Conservation (phyloP, 2,113 vertebrate genomes). For the Seriola dumerili region DNA sequence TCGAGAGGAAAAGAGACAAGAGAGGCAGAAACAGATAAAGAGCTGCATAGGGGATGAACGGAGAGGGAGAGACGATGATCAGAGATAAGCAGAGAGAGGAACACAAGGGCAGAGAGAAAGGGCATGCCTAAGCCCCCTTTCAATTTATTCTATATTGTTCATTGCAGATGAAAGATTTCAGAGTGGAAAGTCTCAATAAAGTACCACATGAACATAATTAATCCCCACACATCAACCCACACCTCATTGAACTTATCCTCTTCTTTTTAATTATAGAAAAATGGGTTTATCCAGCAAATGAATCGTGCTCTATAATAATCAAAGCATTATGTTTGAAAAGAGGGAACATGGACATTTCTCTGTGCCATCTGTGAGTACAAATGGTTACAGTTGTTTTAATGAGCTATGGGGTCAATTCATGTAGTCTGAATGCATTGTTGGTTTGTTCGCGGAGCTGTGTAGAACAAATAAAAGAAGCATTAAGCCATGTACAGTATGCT, state of each 20-base stretch:
- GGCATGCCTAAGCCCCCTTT: conserved; percentile 47
- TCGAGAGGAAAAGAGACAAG: background rate
- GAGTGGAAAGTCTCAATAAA: conserved; percentile 39
- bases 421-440: conserved; percentile 11
- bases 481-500: conserved; percentile 14
- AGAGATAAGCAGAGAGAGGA: conserved; percentile 38
- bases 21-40: conserved; percentile 13
- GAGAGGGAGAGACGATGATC: conserved; percentile 33
- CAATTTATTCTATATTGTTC: conserved; percentile 50
- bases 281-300: conserved; percentile 51
- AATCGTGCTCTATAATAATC: conserved; percentile 31
- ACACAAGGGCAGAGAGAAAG: conserved; percentile 49
- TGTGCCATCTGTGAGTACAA: conserved; percentile 6
- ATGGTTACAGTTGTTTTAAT: conserved; percentile 28
- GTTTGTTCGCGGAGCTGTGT: conserved; percentile 8
- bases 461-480: conserved; percentile 12
- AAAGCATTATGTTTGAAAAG: conserved; percentile 20
- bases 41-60: conserved; percentile 14
- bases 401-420: conserved; percentile 26
- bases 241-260: conserved; percentile 40
- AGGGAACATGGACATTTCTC: conserved; percentile 1
- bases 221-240: conserved; percentile 47
- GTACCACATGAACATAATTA: conserved; percentile 52
- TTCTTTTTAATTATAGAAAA: conserved; percentile 63
- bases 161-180: conserved; percentile 33